Evolutionary conservation across 2,888 invertebrate genomes (phyloP), one percentile per base, ranked within the genome.

Genomic region (Mayetiola destructor): DNA sequence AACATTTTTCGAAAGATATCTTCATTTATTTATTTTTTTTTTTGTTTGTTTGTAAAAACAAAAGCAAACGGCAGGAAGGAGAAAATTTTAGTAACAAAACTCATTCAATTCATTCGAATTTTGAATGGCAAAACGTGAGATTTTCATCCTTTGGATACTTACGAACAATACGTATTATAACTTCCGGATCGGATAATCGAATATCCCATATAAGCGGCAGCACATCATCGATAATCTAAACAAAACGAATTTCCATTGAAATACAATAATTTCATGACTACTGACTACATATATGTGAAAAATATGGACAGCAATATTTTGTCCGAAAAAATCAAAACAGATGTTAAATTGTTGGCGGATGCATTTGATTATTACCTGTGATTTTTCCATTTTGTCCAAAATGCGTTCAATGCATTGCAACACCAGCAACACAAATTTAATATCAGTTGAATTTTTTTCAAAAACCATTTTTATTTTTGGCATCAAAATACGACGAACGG

Each of bases 1-100:
- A 95, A 76, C 84, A 95, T 85, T 66, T 87, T 78, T 66, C 88
- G 84, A 76, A 94, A 95, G 67, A 95, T 89, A 73, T 86, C 95
- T 95, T 77, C 42, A 75, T 76, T 32, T 32, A 62, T 60, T n/a
- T n/a, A n/a, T n/a, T n/a, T 58, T 36, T 32, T 55, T 36, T 29
- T 58, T 56, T 55, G 29, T 32, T 32, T 32, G 32, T 10, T 32
- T 9, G 10, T 32, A 32, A 42, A 10, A 12, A 12, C 5, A 23
- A 23, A 42, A 6, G 4, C 40, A 20, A 20, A 23, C n/a, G 9
- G 29, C 2, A 27, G 48, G 39, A 18, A 18, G 18, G 20, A 10
- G 18, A 18, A 16, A 5, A 27, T 48, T 48, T 48, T n/a, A 8
- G 27, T 14, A n/a, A 23, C 48, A 16, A 1, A 27, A 48, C 5